Conservation (phyloP, 1,140 invertebrate species). For the Mesaphorura yosii region DNA sequence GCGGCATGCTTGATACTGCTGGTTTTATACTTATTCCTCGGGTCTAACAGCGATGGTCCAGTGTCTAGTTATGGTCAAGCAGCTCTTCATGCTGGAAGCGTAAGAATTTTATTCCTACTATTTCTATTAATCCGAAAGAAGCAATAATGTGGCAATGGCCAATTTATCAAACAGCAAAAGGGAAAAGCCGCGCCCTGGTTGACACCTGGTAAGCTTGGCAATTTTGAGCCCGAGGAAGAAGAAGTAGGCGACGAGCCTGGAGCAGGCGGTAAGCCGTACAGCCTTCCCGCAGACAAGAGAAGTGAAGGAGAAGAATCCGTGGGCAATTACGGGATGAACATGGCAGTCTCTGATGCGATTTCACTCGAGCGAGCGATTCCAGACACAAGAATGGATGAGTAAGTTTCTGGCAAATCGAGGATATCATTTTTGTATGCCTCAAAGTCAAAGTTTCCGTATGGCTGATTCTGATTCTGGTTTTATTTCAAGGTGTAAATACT, state of each 20-base stretch:
- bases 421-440: neutral
- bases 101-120: neutral
- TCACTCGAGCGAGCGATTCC: slow-evolving; percentile 64
- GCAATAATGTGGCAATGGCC: neutral
- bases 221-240: slow-evolving; percentile 44
- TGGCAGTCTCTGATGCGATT: slow-evolving; percentile 92
- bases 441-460: neutral
- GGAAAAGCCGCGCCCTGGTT: slow-evolving; percentile 33
- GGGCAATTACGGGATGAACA: slow-evolving; percentile 91
- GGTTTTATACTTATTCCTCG: slow-evolving; percentile 20
- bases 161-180: neutral
- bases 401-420: slow-evolving; percentile 37
- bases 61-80: neutral
- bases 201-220: slow-evolving; percentile 38
- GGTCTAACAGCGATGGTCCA: slow-evolving; percentile 12
- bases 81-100: neutral
- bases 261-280: slow-evolving; percentile 65
- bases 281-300: slow-evolving; percentile 55
- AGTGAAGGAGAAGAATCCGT: slow-evolving; percentile 65
- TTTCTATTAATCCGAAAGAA: neutral
- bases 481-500: slow-evolving; percentile 70
- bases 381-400: slow-evolving; percentile 76
- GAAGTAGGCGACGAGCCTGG: slow-evolving; percentile 59
- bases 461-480: slow-evolving; percentile 5
- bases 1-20: slow-evolving; percentile 21